Percentiles rank a stretch among this genome's conserved stretches.
Evolutionary conservation across 1,140 invertebrate species (phyloP).

Genomic region (Drosophila fuyamai): DNA sequence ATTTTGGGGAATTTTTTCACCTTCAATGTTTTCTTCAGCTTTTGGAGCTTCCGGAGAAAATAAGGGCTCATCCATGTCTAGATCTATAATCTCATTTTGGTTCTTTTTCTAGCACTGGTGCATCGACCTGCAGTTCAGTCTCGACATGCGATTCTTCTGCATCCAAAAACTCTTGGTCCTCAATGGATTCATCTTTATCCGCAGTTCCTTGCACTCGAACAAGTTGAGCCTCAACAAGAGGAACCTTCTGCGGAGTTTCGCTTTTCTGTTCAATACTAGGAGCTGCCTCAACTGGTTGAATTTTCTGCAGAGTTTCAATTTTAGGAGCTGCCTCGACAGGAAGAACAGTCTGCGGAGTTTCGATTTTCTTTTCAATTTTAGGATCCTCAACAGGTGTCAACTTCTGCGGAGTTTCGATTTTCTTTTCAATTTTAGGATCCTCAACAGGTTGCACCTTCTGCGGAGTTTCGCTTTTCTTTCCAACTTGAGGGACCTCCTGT

Average conservation of each 20-base stretch:
- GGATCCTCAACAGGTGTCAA: not conserved
- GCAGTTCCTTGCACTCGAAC: not conserved
- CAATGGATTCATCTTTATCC: conserved; percentile 5
- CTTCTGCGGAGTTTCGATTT: not conserved
- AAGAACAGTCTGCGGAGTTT: not conserved
- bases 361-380: not conserved
- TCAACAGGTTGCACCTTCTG: not conserved
- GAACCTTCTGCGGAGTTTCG: not conserved
- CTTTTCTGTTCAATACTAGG: not conserved
- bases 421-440: not conserved
- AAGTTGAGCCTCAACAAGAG: not conserved
- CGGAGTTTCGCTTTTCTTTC: not conserved
- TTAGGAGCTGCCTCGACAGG: not conserved
- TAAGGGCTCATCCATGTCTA: not conserved
- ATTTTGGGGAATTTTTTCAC: not conserved
- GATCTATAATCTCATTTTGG: not conserved
- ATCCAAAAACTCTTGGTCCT: conserved; percentile 15
- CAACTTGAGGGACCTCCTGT: not conserved
- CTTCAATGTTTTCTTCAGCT: too few relatives aligned
- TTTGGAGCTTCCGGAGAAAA: not conserved
- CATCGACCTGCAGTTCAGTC: not conserved
- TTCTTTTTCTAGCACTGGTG: not conserved
- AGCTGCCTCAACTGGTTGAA: not conserved
- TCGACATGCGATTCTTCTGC: not conserved
- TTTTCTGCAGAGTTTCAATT: not conserved